Percentiles rank a stretch among this genome's conserved stretches.
Evolutionary conservation across 1,140 invertebrate genomes (phyloP).

Genomic region (Diorhabda carinulata): DNA sequence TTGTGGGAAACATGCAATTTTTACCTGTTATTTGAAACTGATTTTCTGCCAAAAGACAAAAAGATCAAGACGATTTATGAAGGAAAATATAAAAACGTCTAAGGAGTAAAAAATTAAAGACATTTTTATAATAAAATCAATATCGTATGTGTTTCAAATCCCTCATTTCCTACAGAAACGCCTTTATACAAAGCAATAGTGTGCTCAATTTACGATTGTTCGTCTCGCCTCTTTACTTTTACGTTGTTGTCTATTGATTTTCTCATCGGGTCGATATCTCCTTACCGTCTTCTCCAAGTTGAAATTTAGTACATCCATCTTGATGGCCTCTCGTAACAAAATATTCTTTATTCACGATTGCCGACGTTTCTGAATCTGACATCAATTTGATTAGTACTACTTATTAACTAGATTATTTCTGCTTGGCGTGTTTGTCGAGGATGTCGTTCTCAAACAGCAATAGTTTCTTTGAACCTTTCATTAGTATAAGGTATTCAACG

Average conservation of each 20-base stretch:
- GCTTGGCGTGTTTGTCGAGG: not conserved
- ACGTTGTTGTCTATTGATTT: not conserved
- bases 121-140: no score
- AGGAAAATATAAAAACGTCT: no score
- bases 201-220: not conserved
- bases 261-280: not conserved
- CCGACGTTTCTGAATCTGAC: not conserved
- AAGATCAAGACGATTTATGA: no score
- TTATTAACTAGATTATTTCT: not conserved
- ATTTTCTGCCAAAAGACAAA: no score
- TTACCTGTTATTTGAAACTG: no score
- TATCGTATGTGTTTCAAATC: no score
- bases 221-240: not conserved
- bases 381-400: not conserved
- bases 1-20: no score
- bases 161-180: no score
- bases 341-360: conserved; percentile 1
- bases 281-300: not conserved
- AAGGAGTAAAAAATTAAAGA: no score
- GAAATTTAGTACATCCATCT: not conserved
- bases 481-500: no score
- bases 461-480: no score
- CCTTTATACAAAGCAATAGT: not conserved
- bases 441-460: not conserved
- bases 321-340: not conserved